phyloP scores from a whole-genome alignment of 2,113 vertebrate species.

The Nymphicus hollandicus region DNA sequence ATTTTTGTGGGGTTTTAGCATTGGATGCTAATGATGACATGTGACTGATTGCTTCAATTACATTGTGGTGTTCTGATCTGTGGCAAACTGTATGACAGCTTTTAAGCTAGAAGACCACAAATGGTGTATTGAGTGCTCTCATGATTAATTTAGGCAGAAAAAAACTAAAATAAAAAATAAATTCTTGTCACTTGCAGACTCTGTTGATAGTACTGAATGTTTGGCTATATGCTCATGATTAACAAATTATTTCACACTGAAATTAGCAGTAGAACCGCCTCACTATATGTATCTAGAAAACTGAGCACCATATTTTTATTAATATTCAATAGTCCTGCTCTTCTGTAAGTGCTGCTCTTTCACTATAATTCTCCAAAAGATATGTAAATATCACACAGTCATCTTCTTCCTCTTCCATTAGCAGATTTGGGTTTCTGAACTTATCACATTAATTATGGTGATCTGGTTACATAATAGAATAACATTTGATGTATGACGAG shows the following conservation, averaged over 20 bases:
- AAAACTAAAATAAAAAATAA: neutral
- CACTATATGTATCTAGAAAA: neutral
- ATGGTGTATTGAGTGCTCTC: neutral
- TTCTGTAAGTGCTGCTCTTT: neutral
- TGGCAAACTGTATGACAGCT: neutral
- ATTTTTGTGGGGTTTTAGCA: neutral
- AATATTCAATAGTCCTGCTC: neutral
- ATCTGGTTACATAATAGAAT: neutral
- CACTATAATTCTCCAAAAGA: neutral
- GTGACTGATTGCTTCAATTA: neutral
- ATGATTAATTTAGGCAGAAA: neutral
- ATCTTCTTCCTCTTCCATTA: neutral
- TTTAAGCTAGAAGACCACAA: neutral
- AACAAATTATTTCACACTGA: constrained; percentile 12
- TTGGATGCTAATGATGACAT: neutral
- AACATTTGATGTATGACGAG: neutral
- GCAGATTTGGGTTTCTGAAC: neutral
- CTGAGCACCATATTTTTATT: constrained; percentile 1
- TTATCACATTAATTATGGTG: neutral
- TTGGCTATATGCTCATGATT: neutral
- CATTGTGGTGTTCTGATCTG: neutral
- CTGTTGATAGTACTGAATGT: neutral
- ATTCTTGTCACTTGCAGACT: neutral
- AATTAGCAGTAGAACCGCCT: neutral
- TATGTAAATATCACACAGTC: neutral